phyloP scores from a whole-genome alignment of 2,888 invertebrate species.

The Macrosoma leucophasiata region DNA sequence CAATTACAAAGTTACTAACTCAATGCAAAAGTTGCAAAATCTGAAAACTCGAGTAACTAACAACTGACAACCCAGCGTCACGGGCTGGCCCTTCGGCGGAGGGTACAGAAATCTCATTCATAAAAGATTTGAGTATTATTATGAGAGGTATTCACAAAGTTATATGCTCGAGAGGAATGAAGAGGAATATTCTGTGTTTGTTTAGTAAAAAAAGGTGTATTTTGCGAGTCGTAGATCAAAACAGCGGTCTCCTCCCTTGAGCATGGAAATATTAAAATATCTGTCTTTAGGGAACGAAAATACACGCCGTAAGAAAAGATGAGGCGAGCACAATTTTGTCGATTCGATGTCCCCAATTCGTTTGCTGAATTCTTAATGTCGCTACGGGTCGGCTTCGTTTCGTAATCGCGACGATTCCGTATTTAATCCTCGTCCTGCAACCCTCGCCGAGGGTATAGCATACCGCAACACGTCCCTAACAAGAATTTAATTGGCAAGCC shows the following conservation, averaged over 20 bases:
- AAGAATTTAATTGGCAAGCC: conserved; percentile 47
- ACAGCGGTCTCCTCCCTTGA: conserved; percentile 52
- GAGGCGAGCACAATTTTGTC: conserved; percentile 67
- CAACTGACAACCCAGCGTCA: not conserved
- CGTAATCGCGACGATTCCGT: conserved; percentile 57
- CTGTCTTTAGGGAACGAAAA: conserved; percentile 49
- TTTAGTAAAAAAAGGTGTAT: conserved; percentile 49
- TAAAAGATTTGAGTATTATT: conserved; percentile 51
- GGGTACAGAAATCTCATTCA: conserved; percentile 41
- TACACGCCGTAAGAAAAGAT: conserved; percentile 64
- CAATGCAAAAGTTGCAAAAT: too few relatives aligned
- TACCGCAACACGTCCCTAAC: conserved; percentile 35
- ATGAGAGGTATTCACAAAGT: conserved; percentile 51
- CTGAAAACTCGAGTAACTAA: too few relatives aligned
- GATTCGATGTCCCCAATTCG: conserved; percentile 71
- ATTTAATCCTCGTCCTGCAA: conserved; percentile 58
- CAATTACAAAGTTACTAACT: too few relatives aligned
- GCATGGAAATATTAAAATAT: conserved; percentile 63
- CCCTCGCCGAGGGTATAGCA: conserved; percentile 31
- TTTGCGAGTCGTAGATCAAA: conserved; percentile 59
- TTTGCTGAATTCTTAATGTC: conserved; percentile 68
- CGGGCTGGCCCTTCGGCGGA: conserved; percentile 30
- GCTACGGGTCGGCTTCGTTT: conserved; percentile 47
- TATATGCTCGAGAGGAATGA: conserved; percentile 43
- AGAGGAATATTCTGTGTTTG: conserved; percentile 45